Conservation (phyloP, 2,113 vertebrate genomes). For the Lepisosteus osseus region DNA sequence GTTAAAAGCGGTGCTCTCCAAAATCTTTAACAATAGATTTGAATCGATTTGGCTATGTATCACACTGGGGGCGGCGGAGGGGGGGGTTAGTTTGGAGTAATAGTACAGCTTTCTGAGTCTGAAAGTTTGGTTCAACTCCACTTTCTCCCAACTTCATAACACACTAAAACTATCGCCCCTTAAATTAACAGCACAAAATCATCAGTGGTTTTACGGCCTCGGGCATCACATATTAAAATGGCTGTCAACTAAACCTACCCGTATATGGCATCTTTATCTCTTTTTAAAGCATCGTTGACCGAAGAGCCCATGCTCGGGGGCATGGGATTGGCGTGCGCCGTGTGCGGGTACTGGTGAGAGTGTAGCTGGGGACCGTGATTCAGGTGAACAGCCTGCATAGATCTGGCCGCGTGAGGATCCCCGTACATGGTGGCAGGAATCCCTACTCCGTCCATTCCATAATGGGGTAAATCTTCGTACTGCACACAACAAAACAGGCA, state of each 20-base stretch:
- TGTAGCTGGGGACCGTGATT: constrained; percentile 96
- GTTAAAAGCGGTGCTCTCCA: too few relatives aligned
- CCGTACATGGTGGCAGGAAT: constrained; percentile 97
- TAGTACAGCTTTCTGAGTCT: too few relatives aligned
- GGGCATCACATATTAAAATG: constrained; percentile 15
- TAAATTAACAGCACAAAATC: background rate
- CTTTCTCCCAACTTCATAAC: background rate
- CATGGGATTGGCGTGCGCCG: constrained; percentile 93
- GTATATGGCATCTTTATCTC: constrained; percentile 99
- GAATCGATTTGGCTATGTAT: too few relatives aligned
- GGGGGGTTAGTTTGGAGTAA: too few relatives aligned
- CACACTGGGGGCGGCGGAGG: too few relatives aligned
- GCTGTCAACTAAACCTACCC: constrained; percentile 76
- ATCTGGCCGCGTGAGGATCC: constrained; percentile 92
- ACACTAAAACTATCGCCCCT: background rate
- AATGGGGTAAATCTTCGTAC: constrained; percentile 99
- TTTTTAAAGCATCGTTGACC: constrained; percentile 97
- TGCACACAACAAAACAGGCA: constrained; percentile 69
- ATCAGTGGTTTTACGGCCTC: background rate
- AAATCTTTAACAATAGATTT: too few relatives aligned
- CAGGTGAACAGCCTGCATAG: constrained; percentile 97
- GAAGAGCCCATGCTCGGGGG: constrained; percentile 94
- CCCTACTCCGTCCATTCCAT: constrained; percentile 98
- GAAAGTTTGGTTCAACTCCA: background rate
- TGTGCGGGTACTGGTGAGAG: constrained; percentile 95